A percentile compares a stretch with the other conserved stretches of the same genome.
phyloP scores from a whole-genome alignment of 2,113 vertebrate genomes.

The Burhinus bistriatus region DNA sequence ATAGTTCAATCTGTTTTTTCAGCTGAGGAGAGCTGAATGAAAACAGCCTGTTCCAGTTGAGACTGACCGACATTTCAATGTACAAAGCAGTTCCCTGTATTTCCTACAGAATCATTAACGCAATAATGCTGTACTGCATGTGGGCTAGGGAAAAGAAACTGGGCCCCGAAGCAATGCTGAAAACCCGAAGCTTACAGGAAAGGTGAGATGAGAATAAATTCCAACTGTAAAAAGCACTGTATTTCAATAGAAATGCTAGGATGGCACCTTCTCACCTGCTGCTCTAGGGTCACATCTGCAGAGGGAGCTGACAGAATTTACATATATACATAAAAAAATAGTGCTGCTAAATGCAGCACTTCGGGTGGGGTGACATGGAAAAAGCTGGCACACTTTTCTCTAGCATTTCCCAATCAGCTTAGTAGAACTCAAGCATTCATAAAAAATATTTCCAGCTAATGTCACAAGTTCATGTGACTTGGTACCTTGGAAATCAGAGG shows the following conservation, averaged over 20 bases:
- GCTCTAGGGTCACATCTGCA: background rate
- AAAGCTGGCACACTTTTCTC: background rate
- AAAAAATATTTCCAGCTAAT: background rate
- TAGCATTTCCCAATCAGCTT: background rate
- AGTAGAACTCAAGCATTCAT: background rate
- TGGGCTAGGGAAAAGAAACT: background rate
- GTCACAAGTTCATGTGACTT: background rate
- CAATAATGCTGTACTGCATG: background rate
- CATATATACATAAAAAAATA: background rate
- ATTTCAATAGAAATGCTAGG: background rate
- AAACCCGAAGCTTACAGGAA: background rate
- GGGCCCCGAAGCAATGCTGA: background rate
- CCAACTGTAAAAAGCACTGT: background rate
- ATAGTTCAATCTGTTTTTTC: background rate
- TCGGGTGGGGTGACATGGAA: background rate
- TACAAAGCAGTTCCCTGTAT: background rate
- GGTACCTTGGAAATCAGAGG: background rate
- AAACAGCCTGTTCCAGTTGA: background rate
- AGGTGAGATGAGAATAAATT: background rate
- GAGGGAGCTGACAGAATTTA: background rate
- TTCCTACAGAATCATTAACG: background rate
- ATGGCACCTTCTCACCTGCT: background rate
- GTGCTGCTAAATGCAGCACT: background rate
- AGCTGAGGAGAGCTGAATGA: background rate
- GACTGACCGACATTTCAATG: background rate